These are phyloP conservation scores for Parauchenoglanis ngamensis DNA, from an alignment of 2,797 vertebrate genomes.

Conservation along the genomic window DNA sequence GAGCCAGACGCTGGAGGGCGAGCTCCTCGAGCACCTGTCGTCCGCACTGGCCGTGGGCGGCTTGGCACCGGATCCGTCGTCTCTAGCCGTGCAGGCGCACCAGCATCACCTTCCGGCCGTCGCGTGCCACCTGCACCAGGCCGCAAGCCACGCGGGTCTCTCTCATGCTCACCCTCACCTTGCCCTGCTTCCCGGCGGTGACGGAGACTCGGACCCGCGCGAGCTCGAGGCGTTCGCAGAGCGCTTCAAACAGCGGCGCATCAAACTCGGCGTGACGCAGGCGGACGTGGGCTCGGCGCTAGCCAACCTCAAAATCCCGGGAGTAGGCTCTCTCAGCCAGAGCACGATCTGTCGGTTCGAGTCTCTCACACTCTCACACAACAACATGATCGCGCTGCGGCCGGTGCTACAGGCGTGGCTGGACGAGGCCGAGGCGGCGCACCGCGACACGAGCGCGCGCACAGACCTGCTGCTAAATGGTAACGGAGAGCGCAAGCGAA, in stretches of 20 bases:
- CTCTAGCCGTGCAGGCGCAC: conserved; percentile 80
- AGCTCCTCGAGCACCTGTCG: conserved; percentile 91
- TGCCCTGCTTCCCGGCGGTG: conserved; percentile 68
- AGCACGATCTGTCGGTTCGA: conserved; percentile 97
- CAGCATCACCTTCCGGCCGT: conserved; percentile 87
- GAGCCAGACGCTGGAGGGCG: conserved; percentile 86
- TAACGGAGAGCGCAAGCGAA: conserved; percentile 85
- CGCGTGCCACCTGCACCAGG: conserved; percentile 85
- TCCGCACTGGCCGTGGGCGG: conserved; percentile 81
- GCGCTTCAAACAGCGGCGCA: conserved; percentile 89
- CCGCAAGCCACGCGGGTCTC: conserved; percentile 82
- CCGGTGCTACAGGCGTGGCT: conserved; percentile 93
- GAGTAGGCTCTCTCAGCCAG: conserved; percentile 92
- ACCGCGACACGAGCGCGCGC: conserved; percentile 83
- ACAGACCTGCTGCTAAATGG: conserved; percentile 78
- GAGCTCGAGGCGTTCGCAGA: conserved; percentile 94
- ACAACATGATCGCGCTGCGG: conserved; percentile 96
- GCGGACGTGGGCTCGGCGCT: conserved; percentile 89
- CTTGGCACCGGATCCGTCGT: conserved; percentile 81
- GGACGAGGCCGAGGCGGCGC: conserved; percentile 88
- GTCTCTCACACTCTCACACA: conserved; percentile 93
- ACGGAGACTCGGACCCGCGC: conserved; percentile 89
- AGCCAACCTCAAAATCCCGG: conserved; percentile 90
- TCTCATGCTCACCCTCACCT: conserved; percentile 75
- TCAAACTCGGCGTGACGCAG: conserved; percentile 91